Base-by-base conservation (phyloP, 2,888 invertebrate genomes). In the Marronus borbonicus region DNA sequence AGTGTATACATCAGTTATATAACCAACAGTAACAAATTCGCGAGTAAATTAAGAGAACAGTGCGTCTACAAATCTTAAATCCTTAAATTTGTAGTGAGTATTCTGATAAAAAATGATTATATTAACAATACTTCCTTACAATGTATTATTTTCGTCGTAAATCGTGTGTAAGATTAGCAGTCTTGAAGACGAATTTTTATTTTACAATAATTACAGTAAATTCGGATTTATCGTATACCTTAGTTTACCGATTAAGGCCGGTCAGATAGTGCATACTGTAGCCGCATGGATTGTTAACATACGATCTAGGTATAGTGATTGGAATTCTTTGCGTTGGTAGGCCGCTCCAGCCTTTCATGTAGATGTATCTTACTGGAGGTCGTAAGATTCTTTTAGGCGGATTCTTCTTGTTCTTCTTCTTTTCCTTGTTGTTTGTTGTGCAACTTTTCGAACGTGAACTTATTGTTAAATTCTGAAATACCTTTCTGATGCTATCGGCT, bases 311-410 rank as follows among this genome's bases (percentile, higher is more conserved):
- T 55, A 84, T 83, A 69, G 88, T 91, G 80, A 93, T 91, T 0
- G 96, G 95, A 28, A 96, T 93, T 85, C 96, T 90, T 86, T 95
- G 95, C 0, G 95, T 96, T 7, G 96, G 95, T 76, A 96, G 89
- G 10, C 96, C 96, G 8, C 95, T 95, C 81, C 95, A 90, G 65
- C 96, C 96, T 81, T 93, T 93, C 1, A 95, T 93, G 87, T 96
- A 96, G 8, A 94, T 94, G 87, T 96, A 95, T 0, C 93, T 92
- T 12, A 95, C 93, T 0, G 96, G 96, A 72, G 94, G 91, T 55
- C 96, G 91, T 8, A 96, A 90, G 80, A 96, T 96, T 83, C 94
- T 91, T 86, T 95, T 94, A 1, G 94, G 94, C 78, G 92, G 91
- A 52, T 89, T 88, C 84, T 92, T 93, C 85, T 91, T 91, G 14